Evolutionary conservation across 1,140 invertebrate species (phyloP), one percentile per base, ranked within the genome.

Genomic region (Polyergus mexicanus): DNA sequence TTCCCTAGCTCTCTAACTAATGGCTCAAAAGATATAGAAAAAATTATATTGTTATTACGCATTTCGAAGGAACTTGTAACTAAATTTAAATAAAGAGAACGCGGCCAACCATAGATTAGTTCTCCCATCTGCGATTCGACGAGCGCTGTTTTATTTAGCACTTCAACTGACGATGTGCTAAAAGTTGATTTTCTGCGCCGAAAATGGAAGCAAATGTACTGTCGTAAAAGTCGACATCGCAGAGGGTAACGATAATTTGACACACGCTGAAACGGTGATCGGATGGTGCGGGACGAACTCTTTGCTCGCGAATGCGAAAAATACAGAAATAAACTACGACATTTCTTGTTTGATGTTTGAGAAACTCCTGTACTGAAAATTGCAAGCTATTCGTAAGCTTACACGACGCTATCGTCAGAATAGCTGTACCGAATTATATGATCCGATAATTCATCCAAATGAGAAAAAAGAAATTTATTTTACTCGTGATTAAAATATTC

Each of bases 61-160:
- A 63, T 74, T 54, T 54, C 51, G 6, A 7, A 60, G 54, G 54
- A 72, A 35, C 22, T 25, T 56, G 28, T 81, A 81, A 62, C 56
- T 74, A 63, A 74, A 41, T 74, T 83, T 74, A 35, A 83, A 74
- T 38, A 47, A 19, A 44, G 28, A 47, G 68, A 13, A 35, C 25
- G 3, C 38, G 35, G 54, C n/a, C 58, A 60, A 60, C 51, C 3
- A 47, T 60, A 41, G 19, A 47, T 54, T 19, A 25, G 68, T 16
- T 72, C 28, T 83, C 68, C 68, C 78, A 25, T 35, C n/a, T n/a
- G 78, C 38, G 78, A 16, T 44, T 83, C 51, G 68, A 60, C 68
- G 41, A 44, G 68, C 62, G 28, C 13, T 83, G 19, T 32, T 72
- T 72, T 83, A 83, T 83, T 83, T 83, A 83, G n/a, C 38, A 35